phyloP scores from a whole-genome alignment of 2,113 vertebrate species.

The Dermatemys mawii region DNA sequence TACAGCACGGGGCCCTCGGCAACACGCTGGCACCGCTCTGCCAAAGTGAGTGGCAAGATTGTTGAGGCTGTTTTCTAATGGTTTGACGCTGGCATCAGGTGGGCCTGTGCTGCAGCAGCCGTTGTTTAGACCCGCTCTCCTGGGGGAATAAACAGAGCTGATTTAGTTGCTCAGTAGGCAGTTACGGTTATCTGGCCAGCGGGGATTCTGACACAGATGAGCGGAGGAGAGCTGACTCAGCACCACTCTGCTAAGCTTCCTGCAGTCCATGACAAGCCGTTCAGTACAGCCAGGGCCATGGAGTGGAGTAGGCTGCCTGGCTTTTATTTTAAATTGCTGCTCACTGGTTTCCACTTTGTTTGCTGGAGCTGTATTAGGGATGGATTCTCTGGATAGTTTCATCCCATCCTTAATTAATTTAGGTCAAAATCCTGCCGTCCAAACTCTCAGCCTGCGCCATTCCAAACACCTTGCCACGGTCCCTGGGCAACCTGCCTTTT shows the following conservation, averaged over 20 bases:
- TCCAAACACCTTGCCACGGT: too few relatives aligned
- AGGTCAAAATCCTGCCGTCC: neutral
- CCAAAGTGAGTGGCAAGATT: constrained; percentile 65
- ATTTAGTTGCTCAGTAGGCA: neutral
- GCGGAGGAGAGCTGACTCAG: neutral
- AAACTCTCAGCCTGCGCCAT: neutral
- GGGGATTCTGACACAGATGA: neutral
- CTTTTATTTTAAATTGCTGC: neutral
- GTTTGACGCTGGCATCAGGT: neutral
- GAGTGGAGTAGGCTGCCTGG: neutral
- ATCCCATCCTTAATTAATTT: too few relatives aligned
- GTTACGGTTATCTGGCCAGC: neutral
- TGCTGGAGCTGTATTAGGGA: neutral
- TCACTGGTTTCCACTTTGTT: neutral
- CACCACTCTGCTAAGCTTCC: neutral
- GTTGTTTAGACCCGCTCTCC: neutral
- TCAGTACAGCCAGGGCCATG: neutral
- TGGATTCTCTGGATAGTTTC: neutral
- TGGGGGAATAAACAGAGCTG: neutral
- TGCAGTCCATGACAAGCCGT: neutral
- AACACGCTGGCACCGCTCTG: constrained; percentile 39
- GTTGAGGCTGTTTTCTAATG: neutral
- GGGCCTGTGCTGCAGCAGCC: neutral
- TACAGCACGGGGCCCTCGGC: constrained; percentile 80
- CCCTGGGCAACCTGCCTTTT: too few relatives aligned